phyloP scores from a whole-genome alignment of 2,888 invertebrate genomes.

The Drosophila paramelanica region DNA sequence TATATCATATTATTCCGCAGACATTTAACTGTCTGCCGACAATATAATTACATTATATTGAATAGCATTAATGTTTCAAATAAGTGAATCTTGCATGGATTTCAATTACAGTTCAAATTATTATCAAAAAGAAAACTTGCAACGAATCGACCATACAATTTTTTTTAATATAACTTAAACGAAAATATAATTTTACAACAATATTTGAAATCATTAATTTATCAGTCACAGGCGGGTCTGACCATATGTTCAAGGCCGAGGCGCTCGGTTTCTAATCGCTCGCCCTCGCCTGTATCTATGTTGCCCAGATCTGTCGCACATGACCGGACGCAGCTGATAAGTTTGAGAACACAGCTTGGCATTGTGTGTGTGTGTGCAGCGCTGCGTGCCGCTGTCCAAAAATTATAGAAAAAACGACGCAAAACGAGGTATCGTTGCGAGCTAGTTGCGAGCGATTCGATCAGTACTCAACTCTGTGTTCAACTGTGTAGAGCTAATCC shows the following conservation, averaged over 20 bases:
- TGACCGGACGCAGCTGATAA: slow-evolving; percentile 16
- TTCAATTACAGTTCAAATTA: too few relatives aligned
- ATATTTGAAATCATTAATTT: neutral
- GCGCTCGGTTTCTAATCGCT: neutral
- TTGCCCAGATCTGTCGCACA: neutral
- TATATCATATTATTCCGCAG: too few relatives aligned
- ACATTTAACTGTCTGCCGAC: too few relatives aligned
- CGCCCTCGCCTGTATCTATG: slow-evolving; percentile 4
- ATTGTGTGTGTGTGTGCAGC: neutral
- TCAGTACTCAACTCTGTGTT: slow-evolving; percentile 52
- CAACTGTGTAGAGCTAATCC: slow-evolving; percentile 41
- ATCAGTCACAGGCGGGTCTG: too few relatives aligned
- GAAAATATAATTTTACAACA: slow-evolving; percentile 7
- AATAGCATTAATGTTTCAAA: too few relatives aligned
- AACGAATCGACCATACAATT: neutral
- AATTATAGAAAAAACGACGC: slow-evolving; percentile 26
- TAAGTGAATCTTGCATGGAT: too few relatives aligned
- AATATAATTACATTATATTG: too few relatives aligned
- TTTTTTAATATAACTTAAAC: neutral
- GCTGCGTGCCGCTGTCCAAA: neutral
- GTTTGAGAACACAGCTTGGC: neutral
- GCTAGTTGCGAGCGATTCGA: neutral
- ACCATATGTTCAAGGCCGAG: too few relatives aligned
- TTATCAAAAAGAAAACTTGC: neutral
- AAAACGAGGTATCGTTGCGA: slow-evolving; percentile 48